phyloP scores from a whole-genome alignment of 2,888 invertebrate genomes.

The Agrilus biguttatus region DNA sequence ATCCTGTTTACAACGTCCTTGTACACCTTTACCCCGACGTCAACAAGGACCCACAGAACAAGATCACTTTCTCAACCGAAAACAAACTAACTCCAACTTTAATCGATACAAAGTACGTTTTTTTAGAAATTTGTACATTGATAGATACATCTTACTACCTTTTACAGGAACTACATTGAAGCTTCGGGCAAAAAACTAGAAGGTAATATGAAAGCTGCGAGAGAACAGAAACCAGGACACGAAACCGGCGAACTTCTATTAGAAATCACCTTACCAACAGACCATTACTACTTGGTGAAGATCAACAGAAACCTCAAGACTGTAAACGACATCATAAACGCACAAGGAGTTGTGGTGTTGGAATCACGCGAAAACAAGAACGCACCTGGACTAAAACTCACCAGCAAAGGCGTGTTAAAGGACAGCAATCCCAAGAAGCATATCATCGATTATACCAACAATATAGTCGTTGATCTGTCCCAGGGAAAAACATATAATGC shows the following conservation, averaged over 20 bases:
- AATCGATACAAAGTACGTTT: conserved; percentile 43
- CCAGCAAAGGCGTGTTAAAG: conserved; percentile 24
- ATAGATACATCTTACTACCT: background rate
- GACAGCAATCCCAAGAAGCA: conserved; percentile 30
- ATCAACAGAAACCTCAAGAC: conserved; percentile 21
- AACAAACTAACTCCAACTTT: conserved; percentile 37
- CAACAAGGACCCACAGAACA: conserved; percentile 54
- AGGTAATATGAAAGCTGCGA: conserved; percentile 2
- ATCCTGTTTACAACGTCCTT: conserved; percentile 45
- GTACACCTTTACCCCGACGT: conserved; percentile 52
- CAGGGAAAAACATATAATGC: conserved; percentile 34
- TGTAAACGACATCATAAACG: conserved; percentile 19
- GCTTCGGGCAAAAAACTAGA: conserved; percentile 33
- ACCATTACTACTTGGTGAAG: conserved; percentile 31
- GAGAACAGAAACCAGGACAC: conserved; percentile 27
- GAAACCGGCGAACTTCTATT: conserved; percentile 33
- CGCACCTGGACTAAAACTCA: conserved; percentile 30
- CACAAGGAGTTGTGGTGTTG: conserved; percentile 19
- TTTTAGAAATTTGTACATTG: no score
- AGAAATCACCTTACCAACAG: conserved; percentile 37
- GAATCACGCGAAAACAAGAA: conserved; percentile 31
- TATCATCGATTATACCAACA: conserved; percentile 28
- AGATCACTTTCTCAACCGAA: conserved; percentile 48
- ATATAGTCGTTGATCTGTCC: conserved; percentile 30
- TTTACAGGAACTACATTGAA: conserved; percentile 33